phyloP scores from a whole-genome alignment of 2,113 vertebrate species.

The Nettapus auritus region DNA sequence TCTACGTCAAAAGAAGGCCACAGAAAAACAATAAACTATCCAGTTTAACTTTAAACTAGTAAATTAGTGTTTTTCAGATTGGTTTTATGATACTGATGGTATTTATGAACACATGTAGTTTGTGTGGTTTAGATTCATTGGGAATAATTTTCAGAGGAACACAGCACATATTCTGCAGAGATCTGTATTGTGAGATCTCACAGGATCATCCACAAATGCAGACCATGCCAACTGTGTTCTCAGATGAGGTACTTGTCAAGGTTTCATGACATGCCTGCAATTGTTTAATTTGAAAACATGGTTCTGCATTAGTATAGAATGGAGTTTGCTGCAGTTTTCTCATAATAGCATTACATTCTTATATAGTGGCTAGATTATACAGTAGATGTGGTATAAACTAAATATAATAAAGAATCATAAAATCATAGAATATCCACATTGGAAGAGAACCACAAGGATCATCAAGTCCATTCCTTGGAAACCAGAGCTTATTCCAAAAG shows the following conservation, averaged over 20 bases:
- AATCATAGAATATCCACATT: no score
- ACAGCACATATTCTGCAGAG: not conserved
- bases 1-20: not conserved
- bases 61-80: not conserved
- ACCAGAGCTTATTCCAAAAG: not conserved
- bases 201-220: not conserved
- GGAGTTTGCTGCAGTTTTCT: not conserved
- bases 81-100: not conserved
- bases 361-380: not conserved
- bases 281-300: not conserved
- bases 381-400: not conserved
- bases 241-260: not conserved
- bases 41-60: not conserved
- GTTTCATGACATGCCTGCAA: accelerated
- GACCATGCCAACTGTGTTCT: not conserved
- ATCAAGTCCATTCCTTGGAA: no score
- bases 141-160: not conserved
- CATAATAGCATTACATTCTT: not conserved
- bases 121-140: not conserved
- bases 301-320: not conserved
- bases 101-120: not conserved
- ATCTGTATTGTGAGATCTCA: not conserved
- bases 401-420: no score
- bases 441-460: no score
- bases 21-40: not conserved